Base-by-base conservation (phyloP, 2,797 vertebrate genomes). In the Pangasius djambal region DNA sequence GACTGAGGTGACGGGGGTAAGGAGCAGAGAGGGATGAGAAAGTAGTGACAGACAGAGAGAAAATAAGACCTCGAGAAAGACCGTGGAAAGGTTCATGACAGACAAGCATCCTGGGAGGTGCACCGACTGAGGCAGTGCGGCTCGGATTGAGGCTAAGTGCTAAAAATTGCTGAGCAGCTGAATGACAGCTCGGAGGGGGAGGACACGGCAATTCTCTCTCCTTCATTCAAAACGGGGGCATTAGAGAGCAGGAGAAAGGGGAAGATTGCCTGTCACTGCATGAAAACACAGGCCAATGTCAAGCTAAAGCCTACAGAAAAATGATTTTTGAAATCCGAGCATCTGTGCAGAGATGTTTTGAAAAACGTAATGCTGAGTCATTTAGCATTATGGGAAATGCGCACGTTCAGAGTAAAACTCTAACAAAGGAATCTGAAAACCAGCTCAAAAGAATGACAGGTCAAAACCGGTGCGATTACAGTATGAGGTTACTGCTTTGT, bases 121-220 rank as follows among this genome's bases (percentile, higher is more conserved):
- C 78, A 57, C 34, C 67, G 79, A 88, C 90, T 85, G 63, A 86
- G 79, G 90, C 79, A 31, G 87, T 59, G 63, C 61, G 31, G 61
- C 34, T 77, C 63, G 25, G 65, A 10, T 87, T 85, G 85, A 86
- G 87, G 65, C 81, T 87, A 89, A 90, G 86, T 90, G 87, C 50
- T 82, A 86, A 88, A 88, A 91, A 87, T 83, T 57, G 65, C 86
- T 57, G 37, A 77, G 67, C 61, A 50, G 52, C 40, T 88, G 88
- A 91, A 61, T 89, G 90, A 88, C 84, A 91, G 88, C 83, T 83
- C 48, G 3, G 63, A 82, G 83, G 25, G 10, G 31, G 44, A 86
- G 55, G 57, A 78, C 50, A 20, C 61, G 59, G 75, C 84, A 13
- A 70, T 50, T 88, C 81, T 31, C 81, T 88, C 52, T 77, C 34